phyloP scores from a whole-genome alignment of 92 coral and sea anemone species.

The Phenganax marumi region DNA sequence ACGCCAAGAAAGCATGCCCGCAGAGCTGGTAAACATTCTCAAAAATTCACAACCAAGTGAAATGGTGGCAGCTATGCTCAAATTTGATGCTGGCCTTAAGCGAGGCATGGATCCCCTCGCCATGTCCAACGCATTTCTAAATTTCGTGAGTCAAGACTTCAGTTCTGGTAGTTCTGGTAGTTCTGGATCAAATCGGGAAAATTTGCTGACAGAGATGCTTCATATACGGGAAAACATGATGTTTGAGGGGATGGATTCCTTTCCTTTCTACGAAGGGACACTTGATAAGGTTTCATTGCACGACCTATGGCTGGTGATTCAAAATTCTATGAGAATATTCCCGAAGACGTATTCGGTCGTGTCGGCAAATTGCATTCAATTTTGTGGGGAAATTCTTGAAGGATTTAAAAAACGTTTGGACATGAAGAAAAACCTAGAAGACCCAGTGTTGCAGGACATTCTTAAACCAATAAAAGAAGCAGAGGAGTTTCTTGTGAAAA shows the following conservation, averaged over 20 bases:
- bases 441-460: not conserved
- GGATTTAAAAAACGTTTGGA: not conserved
- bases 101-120: not conserved
- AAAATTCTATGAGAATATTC: not conserved
- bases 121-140: not conserved
- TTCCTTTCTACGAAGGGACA: constrained; percentile 9
- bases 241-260: not conserved
- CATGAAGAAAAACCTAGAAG: constrained; percentile 1
- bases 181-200: not conserved
- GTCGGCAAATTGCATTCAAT: not conserved
- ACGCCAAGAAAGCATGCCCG: not conserved
- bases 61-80: constrained; percentile 1
- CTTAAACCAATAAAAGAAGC: not conserved
- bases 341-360: not conserved
- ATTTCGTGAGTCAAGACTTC: not conserved
- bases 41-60: not conserved
- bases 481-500: no score
- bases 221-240: not conserved
- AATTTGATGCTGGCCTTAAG: not conserved
- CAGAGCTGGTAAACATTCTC: not conserved
- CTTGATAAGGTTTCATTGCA: constrained; percentile 6
- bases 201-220: constrained; percentile 8
- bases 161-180: not conserved
- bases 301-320: not conserved
- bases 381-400: not conserved